A percentile compares a stretch with the other conserved stretches of the same genome.
Conservation (phyloP, 2,113 vertebrate genomes). For the Bucco capensis region DNA sequence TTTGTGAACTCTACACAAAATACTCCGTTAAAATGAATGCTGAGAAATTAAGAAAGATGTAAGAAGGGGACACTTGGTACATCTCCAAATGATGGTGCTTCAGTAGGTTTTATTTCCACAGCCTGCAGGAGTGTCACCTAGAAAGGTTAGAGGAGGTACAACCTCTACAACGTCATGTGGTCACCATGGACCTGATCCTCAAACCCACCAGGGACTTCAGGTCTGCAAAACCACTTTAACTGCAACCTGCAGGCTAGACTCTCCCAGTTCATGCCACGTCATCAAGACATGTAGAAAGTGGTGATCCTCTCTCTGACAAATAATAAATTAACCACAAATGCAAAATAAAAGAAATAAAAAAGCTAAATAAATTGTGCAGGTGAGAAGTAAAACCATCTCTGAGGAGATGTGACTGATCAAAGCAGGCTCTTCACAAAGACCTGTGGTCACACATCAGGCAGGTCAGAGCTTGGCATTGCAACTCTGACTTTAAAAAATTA, state of each 20-base stretch:
- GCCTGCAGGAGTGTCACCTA: background rate
- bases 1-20: background rate
- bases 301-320: background rate
- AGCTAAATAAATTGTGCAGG: background rate
- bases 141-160: background rate
- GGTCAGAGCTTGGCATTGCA: background rate
- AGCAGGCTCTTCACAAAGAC: background rate
- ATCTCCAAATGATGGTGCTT: background rate
- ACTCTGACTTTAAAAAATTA: background rate
- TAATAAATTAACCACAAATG: background rate
- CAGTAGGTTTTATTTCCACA: background rate
- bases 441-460: background rate
- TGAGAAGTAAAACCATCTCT: background rate
- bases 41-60: background rate
- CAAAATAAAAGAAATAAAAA: background rate
- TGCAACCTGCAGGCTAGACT: accelerated
- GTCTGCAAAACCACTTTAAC: background rate
- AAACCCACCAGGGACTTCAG: background rate
- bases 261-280: background rate
- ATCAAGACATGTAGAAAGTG: background rate
- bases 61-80: background rate
- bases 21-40: background rate
- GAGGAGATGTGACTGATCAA: background rate
- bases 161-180: background rate
- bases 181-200: background rate